Percentiles rank a stretch among this genome's conserved stretches.
Conservation (phyloP, 1,140 invertebrate genomes). For the Conus ventricosus region DNA sequence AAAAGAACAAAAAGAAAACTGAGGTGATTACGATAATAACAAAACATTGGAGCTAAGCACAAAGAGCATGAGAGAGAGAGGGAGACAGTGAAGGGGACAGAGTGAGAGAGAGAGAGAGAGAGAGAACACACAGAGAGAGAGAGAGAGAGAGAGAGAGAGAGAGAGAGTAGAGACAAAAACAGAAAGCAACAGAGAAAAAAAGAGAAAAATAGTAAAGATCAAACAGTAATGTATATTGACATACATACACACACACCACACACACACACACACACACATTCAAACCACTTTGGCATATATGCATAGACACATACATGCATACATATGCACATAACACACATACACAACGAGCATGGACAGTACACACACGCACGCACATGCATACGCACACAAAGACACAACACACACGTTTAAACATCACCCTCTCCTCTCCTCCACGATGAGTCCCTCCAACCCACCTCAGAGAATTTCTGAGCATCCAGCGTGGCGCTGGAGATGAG, state of each 20-base stretch:
- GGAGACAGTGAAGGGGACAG: too few relatives aligned
- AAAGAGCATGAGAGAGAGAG: too few relatives aligned
- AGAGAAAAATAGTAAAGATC: not conserved
- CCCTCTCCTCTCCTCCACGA: not conserved
- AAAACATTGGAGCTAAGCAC: too few relatives aligned
- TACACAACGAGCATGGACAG: not conserved
- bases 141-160: too few relatives aligned
- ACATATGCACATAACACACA: not conserved
- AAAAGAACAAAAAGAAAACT: not conserved
- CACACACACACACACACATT: conserved; percentile 8
- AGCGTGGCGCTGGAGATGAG: conserved; percentile 98
- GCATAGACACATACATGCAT: not conserved
- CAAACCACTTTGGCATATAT: not conserved
- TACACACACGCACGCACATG: not conserved
- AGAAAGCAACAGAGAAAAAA: not conserved
- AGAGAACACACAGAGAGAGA: too few relatives aligned
- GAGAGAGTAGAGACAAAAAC: too few relatives aligned
- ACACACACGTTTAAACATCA: not conserved
- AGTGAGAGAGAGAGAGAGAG: too few relatives aligned
- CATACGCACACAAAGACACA: not conserved
- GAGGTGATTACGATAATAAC: not conserved
- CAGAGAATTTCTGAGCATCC: conserved; percentile 98
- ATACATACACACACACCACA: not conserved
- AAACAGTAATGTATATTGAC: not conserved
- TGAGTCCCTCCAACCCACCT: conserved; percentile 60